phyloP scores from a whole-genome alignment of 2,888 invertebrate genomes.

The Pyralis farinalis region DNA sequence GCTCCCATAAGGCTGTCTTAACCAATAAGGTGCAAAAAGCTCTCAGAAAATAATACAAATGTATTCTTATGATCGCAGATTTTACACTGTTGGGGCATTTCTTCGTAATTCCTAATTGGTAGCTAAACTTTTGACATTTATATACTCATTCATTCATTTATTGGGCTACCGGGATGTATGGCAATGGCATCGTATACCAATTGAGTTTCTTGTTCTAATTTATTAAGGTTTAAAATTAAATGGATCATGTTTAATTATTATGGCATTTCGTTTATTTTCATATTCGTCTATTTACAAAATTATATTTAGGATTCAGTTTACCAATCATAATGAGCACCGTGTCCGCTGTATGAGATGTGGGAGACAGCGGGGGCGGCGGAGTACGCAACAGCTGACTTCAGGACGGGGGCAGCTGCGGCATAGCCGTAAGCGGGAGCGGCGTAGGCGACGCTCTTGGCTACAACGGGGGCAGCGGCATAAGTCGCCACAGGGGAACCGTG shows the following conservation, averaged over 20 bases:
- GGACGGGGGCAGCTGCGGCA: slow-evolving; percentile 16
- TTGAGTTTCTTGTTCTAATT: too few relatives aligned
- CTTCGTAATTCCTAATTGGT: too few relatives aligned
- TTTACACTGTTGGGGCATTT: too few relatives aligned
- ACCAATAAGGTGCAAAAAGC: slow-evolving; percentile 2
- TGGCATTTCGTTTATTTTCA: slow-evolving; percentile 37
- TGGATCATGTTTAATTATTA: slow-evolving; percentile 18
- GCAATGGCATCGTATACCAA: too few relatives aligned
- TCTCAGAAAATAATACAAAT: too few relatives aligned
- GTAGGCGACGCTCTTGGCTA: slow-evolving; percentile 18
- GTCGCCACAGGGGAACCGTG: slow-evolving; percentile 26
- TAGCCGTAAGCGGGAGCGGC: slow-evolving; percentile 17
- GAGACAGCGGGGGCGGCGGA: slow-evolving; percentile 79
- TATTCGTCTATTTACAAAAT: slow-evolving; percentile 47
- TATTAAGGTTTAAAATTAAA: slow-evolving; percentile 2
- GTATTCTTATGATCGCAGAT: too few relatives aligned
- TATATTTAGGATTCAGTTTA: slow-evolving; percentile 60
- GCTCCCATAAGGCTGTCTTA: slow-evolving; percentile 4
- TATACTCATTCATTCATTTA: too few relatives aligned
- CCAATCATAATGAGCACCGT: slow-evolving; percentile 84
- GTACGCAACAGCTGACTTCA: slow-evolving; percentile 19
- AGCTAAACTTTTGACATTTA: too few relatives aligned
- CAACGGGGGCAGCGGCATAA: slow-evolving; percentile 19
- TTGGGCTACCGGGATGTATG: too few relatives aligned
- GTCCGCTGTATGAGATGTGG: slow-evolving; percentile 83